Evolutionary conservation across 1,140 invertebrate genomes (phyloP), one percentile per base, ranked within the genome.

Genomic region (Saxidomus purpurata): DNA sequence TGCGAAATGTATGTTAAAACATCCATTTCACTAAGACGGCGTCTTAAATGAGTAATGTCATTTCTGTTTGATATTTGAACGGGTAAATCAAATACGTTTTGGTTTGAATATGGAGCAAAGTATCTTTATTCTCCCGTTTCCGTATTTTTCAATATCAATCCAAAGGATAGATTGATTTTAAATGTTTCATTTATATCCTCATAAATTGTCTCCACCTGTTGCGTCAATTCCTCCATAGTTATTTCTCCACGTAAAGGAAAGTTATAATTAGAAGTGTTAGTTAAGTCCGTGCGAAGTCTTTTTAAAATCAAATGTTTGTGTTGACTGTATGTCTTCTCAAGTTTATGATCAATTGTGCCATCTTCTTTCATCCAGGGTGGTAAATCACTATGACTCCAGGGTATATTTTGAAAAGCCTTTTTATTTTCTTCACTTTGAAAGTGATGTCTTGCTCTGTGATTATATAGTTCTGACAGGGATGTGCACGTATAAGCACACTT

Each of bases 71-170:
- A 76, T 1, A 76, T 40, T 2, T 43, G 11, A 11, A 76, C 6
- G 13, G 43, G 43, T 9, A 13, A 19, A 31, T 67, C 63, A 19
- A 67, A 67, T 9, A 31, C 25, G 8, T 28, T 31, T 36, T 76
- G 6, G 36, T 43, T 40, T 25, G 36, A 40, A 43, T 76, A 43
- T 1, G 71, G 71, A 9, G 36, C 71, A 43, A 76, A 76, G 22
- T 76, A 76, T 76, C 71, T 76, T 22, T 76, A 76, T 47, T 76
- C 38, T 11, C 71, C 71, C 11, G 36, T 76, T 67, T 67, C 63
- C 1, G 34, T 67, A 19, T 67, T 67, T 19, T 19, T 11, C 8
- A 67, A 19, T 31, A 76, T 76, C 25, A 43, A 25, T 2, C 71
- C 71, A 43, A 76, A 76, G 3, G 71, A 43, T 25, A 76, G 9